phyloP scores from a whole-genome alignment of 1,140 invertebrate genomes.

The Agraylea sexmaculata region DNA sequence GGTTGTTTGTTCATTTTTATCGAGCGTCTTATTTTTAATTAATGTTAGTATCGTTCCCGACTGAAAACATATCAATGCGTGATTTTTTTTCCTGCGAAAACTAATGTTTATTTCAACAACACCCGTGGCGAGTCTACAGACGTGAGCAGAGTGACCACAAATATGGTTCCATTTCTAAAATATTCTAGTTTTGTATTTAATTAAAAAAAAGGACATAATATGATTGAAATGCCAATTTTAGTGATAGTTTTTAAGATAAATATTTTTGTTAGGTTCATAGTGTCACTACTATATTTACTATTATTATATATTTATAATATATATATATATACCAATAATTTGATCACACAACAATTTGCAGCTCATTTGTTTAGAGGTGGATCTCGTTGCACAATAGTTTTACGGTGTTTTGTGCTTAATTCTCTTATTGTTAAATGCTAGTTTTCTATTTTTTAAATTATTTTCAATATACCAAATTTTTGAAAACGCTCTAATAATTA shows the following conservation, averaged over 20 bases:
- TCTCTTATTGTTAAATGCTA: constrained; percentile 18
- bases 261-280: constrained; percentile 22
- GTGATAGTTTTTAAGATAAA: constrained; percentile 20
- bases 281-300: too few species aligned
- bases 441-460: constrained; percentile 21
- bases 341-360: constrained; percentile 16
- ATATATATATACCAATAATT: too few species aligned
- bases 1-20: background rate
- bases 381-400: constrained; percentile 22
- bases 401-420: constrained; percentile 22
- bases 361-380: constrained; percentile 19
- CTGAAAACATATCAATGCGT: constrained; percentile 12
- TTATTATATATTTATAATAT: too few species aligned
- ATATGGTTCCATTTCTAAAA: constrained; percentile 23
- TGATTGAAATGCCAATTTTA: constrained; percentile 23
- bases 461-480: constrained; percentile 21
- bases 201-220: constrained; percentile 16
- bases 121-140: constrained; percentile 7
- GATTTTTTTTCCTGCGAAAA: constrained; percentile 2
- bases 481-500: constrained; percentile 15
- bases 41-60: constrained; percentile 5
- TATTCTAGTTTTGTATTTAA: constrained; percentile 23
- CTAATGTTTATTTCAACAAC: background rate
- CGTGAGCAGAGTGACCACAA: constrained; percentile 18
- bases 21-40: constrained; percentile 7